These are phyloP conservation scores for Thrips palmi DNA, from an alignment of 1,140 invertebrate genomes.

Conservation along the genomic window DNA sequence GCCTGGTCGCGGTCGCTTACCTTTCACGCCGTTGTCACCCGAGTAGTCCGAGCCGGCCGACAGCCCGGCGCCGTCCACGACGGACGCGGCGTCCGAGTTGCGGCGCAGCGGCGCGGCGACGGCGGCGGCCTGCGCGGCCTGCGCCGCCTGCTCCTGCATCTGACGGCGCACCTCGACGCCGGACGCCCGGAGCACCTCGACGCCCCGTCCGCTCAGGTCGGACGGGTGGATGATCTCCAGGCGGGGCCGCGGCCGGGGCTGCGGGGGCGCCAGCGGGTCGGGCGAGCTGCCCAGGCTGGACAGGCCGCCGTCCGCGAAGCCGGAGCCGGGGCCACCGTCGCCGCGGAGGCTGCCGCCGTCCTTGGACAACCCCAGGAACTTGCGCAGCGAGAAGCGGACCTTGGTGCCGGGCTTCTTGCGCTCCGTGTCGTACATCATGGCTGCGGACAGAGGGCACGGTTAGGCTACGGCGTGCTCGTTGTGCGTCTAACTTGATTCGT, in stretches of 20 bases:
- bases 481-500: too few species aligned
- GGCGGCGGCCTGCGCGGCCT: too few species aligned
- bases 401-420: conserved; percentile 28
- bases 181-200: conserved; percentile 58
- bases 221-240: conserved; percentile 75
- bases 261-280: conserved; percentile 25
- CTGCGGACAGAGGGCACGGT: too few species aligned
- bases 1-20: conserved; percentile 1
- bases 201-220: conserved; percentile 58
- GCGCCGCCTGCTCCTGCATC: too few species aligned
- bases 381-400: conserved; percentile 55
- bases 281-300: conserved; percentile 25
- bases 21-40: conserved; percentile 11
- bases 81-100: too few species aligned
- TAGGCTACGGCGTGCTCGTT: too few species aligned
- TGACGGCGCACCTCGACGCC: too few species aligned
- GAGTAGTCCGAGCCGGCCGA: too few species aligned
- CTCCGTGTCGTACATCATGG: conserved; percentile 33
- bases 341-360: conserved; percentile 34
- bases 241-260: conserved; percentile 37
- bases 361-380: conserved; percentile 46
- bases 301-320: conserved; percentile 28
- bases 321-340: conserved; percentile 15
- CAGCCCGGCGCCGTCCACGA: too few species aligned
- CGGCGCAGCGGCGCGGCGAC: too few species aligned